phyloP scores from a whole-genome alignment of 2,797 vertebrate species.

The Coreius guichenoti region DNA sequence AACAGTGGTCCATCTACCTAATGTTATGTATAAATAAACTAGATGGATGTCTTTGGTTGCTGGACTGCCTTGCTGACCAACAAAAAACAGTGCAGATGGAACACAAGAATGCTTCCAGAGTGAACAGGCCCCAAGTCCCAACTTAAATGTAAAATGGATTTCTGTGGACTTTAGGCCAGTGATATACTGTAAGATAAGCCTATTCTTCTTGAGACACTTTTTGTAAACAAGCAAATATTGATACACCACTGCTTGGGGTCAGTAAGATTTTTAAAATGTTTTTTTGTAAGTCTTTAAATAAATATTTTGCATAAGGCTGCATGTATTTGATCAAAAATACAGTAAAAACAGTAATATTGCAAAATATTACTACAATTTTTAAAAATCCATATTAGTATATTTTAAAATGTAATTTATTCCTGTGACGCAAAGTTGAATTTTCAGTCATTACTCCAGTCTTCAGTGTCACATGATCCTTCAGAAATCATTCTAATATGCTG shows the following conservation, averaged over 20 bases:
- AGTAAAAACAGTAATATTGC: neutral
- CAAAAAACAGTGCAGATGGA: neutral
- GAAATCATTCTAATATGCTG: neutral
- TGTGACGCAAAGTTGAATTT: neutral
- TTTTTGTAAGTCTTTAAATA: too few species aligned
- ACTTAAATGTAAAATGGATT: neutral
- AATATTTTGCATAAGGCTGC: too few species aligned
- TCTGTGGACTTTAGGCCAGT: neutral
- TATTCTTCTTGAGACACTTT: neutral
- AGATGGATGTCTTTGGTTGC: neutral
- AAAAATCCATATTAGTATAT: too few species aligned
- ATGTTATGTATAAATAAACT: neutral
- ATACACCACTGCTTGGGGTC: neutral
- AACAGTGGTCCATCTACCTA: neutral
- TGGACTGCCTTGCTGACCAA: neutral
- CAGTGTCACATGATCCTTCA: neutral
- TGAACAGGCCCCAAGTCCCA: neutral
- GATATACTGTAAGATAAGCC: too few species aligned
- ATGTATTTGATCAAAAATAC: neutral
- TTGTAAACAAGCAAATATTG: neutral
- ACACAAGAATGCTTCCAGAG: neutral
- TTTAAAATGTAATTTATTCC: too few species aligned
- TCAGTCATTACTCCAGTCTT: neutral
- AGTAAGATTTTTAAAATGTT: neutral
- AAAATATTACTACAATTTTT: neutral